Evolutionary conservation across 92 coral and sea anemone genomes (phyloP).

Genomic region (Siderastrea radians): DNA sequence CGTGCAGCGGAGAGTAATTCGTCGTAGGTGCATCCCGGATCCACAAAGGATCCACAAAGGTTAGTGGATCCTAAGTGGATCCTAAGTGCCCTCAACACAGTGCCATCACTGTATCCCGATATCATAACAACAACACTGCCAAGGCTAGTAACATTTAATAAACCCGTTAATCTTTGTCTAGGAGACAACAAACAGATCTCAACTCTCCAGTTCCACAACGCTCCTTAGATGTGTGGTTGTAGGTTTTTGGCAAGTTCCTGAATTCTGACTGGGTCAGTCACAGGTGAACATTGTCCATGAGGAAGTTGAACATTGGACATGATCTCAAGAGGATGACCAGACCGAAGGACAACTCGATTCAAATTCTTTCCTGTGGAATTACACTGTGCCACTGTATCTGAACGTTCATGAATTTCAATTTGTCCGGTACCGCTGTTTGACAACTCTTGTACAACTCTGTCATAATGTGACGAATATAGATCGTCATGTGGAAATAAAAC

Average conservation of each 20-base stretch:
- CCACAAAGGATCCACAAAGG: too few relatives aligned
- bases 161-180: not conserved
- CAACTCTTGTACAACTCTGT: constrained; percentile 21
- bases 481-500: constrained; percentile 61
- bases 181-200: not conserved
- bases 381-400: constrained; percentile 61
- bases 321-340: not conserved
- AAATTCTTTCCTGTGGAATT: constrained; percentile 44
- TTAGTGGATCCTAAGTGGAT: too few relatives aligned
- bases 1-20: too few relatives aligned
- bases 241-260: constrained; percentile 54
- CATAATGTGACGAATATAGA: constrained; percentile 32
- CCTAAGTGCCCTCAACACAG: too few relatives aligned
- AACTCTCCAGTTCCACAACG: not conserved
- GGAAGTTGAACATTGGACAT: constrained; percentile 43
- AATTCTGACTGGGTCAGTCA: constrained; percentile 47
- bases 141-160: too few relatives aligned
- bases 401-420: constrained; percentile 31
- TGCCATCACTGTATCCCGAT: too few relatives aligned
- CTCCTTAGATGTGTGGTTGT: not conserved
- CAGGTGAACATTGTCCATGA: constrained; percentile 61
- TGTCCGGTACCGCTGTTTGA: constrained; percentile 38
- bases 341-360: constrained; percentile 34
- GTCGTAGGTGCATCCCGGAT: too few relatives aligned
- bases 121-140: too few relatives aligned